Evolutionary conservation across 2,113 vertebrate genomes (phyloP), one percentile per base, ranked within the genome.

Genomic region (Platycercus adscitus): DNA sequence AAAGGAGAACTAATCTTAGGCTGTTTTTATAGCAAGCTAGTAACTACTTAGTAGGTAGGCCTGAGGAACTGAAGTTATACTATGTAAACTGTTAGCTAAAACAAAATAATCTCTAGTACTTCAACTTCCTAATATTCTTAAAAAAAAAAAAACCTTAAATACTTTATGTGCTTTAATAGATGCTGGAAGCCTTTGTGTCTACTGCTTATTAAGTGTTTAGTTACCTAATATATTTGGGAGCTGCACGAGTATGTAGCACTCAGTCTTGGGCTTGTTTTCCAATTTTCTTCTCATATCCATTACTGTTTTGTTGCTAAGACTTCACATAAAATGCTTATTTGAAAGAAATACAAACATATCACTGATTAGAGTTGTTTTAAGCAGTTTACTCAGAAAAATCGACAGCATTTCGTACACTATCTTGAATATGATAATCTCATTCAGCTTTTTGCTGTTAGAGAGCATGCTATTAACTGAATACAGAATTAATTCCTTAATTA

Each of bases 201-300:
- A 23, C 76, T 88, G 31, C 81, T 94, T 95, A 52, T 63, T 89
- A 94, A 91, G 47, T 93, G 23, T 64, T 97, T 93, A 95, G 87
- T 97, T 91, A 86, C 37, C 28, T 73, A 68, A 71, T 65, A 26
- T 70, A 69, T 88, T 92, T 97, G 43, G 83, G 95, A 94, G 58
- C 85, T 81, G 12, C 52, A 58, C 49, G 49, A 39, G 7, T 47
- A n/a, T 26, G 15, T 33, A 52, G 50, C 64, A 35, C 25, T n/a
- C 31, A 83, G 14, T 56, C 77, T 83, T 81, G 23, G 52, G 20
- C 70, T 95, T 92, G 37, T 61, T 93, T 73, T 96, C 46, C 46
- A 43, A 5, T 49, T 95, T 88, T 93, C 41, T 9, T 69, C 81
- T 89, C 64, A 41, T 26, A 41, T 58, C 78, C 78, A 76, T 93